These are phyloP conservation scores for Oscheius onirici DNA, from an alignment of 2,888 invertebrate genomes.

Conservation along the genomic window DNA sequence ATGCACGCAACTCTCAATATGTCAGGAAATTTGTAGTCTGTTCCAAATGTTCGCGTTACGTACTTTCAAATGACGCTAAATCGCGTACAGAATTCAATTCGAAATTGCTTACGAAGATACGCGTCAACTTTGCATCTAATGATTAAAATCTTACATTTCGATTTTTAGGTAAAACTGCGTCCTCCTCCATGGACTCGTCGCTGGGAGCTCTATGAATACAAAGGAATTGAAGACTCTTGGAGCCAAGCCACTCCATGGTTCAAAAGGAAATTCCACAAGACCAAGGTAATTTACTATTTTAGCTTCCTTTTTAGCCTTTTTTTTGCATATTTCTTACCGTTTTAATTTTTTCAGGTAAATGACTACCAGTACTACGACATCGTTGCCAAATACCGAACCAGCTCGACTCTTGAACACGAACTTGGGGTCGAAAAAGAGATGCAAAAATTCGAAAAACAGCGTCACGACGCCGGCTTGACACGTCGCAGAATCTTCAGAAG, in stretches of 20 bases:
- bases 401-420: conserved; percentile 64
- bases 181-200: conserved; percentile 87
- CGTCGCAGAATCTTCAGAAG: conserved; percentile 61
- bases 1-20: too few relatives aligned
- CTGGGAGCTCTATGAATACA: conserved; percentile 76
- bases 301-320: too few relatives aligned
- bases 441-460: conserved; percentile 48
- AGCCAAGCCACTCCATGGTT: conserved; percentile 63
- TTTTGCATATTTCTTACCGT: neutral
- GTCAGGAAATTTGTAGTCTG: too few relatives aligned
- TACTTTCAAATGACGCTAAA: too few relatives aligned
- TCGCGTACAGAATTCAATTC: neutral
- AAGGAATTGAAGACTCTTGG: conserved; percentile 69
- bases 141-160: too few relatives aligned
- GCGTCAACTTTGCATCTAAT: too few relatives aligned
- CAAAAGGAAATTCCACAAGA: conserved; percentile 66
- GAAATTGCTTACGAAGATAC: too few relatives aligned
- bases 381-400: conserved; percentile 60
- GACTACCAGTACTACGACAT: conserved; percentile 67
- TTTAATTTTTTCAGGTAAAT: conserved; percentile 47
- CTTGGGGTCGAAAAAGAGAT: conserved; percentile 50
- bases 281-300: conserved; percentile 45
- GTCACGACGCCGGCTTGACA: conserved; percentile 64
- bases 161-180: conserved; percentile 75
- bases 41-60: too few relatives aligned